These are phyloP conservation scores for Tupiocoris notatus DNA, from an alignment of 2,888 invertebrate species.

Conservation along the genomic window DNA sequence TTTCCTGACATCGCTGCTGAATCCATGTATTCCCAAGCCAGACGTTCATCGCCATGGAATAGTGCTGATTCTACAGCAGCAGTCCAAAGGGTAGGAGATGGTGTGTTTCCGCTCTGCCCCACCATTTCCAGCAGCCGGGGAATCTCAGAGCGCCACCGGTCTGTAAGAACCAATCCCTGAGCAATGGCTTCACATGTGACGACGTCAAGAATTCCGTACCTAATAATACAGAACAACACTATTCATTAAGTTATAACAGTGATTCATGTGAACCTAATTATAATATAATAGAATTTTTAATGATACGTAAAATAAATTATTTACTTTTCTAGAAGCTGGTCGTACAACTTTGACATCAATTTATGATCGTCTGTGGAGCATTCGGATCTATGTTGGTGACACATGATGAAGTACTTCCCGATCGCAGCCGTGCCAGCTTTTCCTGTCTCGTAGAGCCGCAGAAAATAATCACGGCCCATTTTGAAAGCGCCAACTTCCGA, in stretches of 20 bases:
- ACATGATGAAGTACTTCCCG: constrained; percentile 61
- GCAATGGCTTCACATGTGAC: constrained; percentile 61
- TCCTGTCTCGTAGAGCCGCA: constrained; percentile 58
- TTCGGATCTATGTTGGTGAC: constrained; percentile 55
- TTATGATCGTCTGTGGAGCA: constrained; percentile 51
- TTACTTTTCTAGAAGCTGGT: constrained; percentile 40
- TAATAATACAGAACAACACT: neutral
- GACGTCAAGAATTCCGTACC: constrained; percentile 45
- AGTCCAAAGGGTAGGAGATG: constrained; percentile 56
- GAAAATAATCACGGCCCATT: constrained; percentile 61
- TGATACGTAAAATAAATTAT: too few relatives aligned
- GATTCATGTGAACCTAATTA: too few relatives aligned
- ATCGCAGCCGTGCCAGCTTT: constrained; percentile 61
- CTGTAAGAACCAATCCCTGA: constrained; percentile 63
- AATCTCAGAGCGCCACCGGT: constrained; percentile 63
- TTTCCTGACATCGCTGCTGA: constrained; percentile 56
- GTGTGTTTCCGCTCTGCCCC: constrained; percentile 43
- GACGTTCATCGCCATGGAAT: constrained; percentile 57
- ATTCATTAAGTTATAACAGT: too few relatives aligned
- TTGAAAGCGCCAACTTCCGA: constrained; percentile 51
- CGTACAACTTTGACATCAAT: constrained; percentile 40
- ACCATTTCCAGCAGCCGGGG: constrained; percentile 54
- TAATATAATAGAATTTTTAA: too few relatives aligned
- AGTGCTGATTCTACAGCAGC: constrained; percentile 59
- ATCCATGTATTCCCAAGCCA: constrained; percentile 64